Percentiles rank a stretch among this genome's conserved stretches.
These are phyloP conservation scores for Scaptomyza montana DNA, from an alignment of 1,140 invertebrate genomes.

Conservation along the genomic window DNA sequence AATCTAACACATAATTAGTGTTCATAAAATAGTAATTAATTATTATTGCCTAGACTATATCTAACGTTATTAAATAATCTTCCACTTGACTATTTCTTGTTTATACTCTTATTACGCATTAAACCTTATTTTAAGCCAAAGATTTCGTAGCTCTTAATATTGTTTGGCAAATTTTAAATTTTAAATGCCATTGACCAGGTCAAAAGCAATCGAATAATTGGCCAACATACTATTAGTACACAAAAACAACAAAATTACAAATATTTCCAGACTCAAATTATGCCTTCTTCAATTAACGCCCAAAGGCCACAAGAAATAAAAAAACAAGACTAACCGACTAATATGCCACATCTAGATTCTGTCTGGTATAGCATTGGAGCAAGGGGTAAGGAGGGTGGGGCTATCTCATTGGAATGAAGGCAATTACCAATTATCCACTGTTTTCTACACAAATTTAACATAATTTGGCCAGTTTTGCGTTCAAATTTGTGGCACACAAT, in stretches of 20 bases:
- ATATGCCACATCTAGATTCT: slow-evolving; percentile 54
- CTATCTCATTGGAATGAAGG: slow-evolving; percentile 56
- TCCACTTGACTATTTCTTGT: not conserved
- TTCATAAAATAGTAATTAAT: not conserved
- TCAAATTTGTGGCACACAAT: slow-evolving; percentile 79
- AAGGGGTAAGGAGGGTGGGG: not conserved
- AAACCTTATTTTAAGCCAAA: not conserved
- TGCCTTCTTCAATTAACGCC: slow-evolving; percentile 77
- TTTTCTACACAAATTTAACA: slow-evolving; percentile 83
- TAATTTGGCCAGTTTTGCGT: slow-evolving; percentile 82
- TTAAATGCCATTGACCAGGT: slow-evolving; percentile 46
- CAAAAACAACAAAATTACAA: slow-evolving; percentile 3
- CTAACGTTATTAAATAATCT: not conserved
- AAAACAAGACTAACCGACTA: slow-evolving; percentile 44
- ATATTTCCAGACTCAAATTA: slow-evolving; percentile 56
- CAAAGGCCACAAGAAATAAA: slow-evolving; percentile 36
- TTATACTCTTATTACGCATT: not conserved
- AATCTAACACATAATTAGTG: too few relatives aligned
- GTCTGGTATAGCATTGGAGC: not conserved
- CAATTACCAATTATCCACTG: slow-evolving; percentile 83
- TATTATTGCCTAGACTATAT: not conserved
- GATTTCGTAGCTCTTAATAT: not conserved
- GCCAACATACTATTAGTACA: slow-evolving; percentile 41
- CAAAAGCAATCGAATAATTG: slow-evolving; percentile 50
- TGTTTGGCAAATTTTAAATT: slow-evolving; percentile 27